These are phyloP conservation scores for Mimas tiliae DNA, from an alignment of 2,888 invertebrate genomes.

Conservation along the genomic window DNA sequence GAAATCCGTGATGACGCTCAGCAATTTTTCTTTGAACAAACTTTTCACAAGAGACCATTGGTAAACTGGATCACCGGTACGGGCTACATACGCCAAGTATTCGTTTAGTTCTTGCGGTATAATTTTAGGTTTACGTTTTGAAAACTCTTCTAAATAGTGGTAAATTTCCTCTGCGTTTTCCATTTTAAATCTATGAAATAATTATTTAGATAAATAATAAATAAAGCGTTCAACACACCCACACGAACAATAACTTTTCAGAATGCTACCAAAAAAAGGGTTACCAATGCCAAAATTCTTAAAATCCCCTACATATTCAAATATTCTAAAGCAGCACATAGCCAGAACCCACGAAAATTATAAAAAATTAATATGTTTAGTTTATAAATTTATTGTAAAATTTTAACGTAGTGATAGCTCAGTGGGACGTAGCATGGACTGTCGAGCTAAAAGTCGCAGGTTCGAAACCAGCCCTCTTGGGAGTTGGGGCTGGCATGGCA, in stretches of 20 bases:
- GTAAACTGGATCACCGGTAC: conserved; percentile 97
- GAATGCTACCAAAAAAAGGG: too few species aligned
- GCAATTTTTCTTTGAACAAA: conserved; percentile 94
- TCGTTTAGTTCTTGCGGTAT: conserved; percentile 96
- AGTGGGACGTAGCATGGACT: too few species aligned
- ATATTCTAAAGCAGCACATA: too few species aligned
- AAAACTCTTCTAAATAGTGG: conserved; percentile 92
- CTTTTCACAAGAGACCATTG: conserved; percentile 95
- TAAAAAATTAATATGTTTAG: too few species aligned
- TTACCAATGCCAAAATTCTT: too few species aligned
- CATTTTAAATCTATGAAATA: conserved; percentile 72
- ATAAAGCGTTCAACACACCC: neutral
- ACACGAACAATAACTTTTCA: neutral
- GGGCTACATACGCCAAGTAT: conserved; percentile 94
- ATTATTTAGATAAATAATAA: neutral
- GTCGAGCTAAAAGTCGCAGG: too few species aligned
- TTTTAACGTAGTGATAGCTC: too few species aligned
- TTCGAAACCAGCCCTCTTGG: too few species aligned
- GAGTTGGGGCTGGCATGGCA: too few species aligned
- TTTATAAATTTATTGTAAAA: too few species aligned
- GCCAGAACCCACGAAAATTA: too few species aligned
- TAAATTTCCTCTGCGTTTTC: conserved; percentile 94
- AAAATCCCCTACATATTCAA: too few species aligned
- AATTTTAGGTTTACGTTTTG: conserved; percentile 89
- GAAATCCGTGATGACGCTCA: conserved; percentile 94